Evolutionary conservation across 2,113 vertebrate genomes (phyloP), one percentile per base, ranked within the genome.

Genomic region (Callocephalon fimbriatum): DNA sequence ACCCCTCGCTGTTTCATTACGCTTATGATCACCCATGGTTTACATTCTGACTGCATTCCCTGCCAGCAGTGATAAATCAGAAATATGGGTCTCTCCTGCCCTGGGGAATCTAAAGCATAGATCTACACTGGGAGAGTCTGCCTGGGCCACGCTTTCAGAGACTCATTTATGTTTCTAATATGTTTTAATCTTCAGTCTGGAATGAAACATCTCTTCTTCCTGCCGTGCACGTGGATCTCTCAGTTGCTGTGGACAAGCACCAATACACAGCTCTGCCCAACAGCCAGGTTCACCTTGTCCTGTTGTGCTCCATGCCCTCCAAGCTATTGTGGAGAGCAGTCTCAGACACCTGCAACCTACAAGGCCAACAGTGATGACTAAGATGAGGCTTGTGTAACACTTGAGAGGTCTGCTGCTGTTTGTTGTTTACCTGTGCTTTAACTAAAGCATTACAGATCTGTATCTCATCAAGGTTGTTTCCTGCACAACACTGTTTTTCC

Each of bases 221-320:
- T 77, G 26, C 54, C 2, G 0, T 35, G 37, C 8, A 2, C 22
- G 14, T n/a, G 37, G 53, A 40, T 79, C 47, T 20, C 29, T 86
- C n/a, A 23, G 70, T 37, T 79, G 8, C 32, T 73, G 56, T 42
- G 61, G 68, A 44, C 0, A 2, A 85, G 54, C 66, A 48, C 48
- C 35, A 45, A 47, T 20, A 32, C 71, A 50, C 37, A 44, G 71
- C 63, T 70, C 50, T 88, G 78, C 67, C 48, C 1, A 1, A 14
- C 38, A 68, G 63, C 89, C 47, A 15, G 66, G 25, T 67, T 81
- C 51, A 16, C 19, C n/a, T 22, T 37, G 42, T 76, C 45, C 63
- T 0, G 0, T 31, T 71, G 77, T 35, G 58, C 84, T 73, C 61
- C 0, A 0, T 67, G 78, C 54, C 78, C 72, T 65, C 12, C 32